Percentiles rank a stretch among this genome's conserved stretches.
Evolutionary conservation across 1,140 invertebrate species (phyloP).

Genomic region (Chionoecetes opilio): DNA sequence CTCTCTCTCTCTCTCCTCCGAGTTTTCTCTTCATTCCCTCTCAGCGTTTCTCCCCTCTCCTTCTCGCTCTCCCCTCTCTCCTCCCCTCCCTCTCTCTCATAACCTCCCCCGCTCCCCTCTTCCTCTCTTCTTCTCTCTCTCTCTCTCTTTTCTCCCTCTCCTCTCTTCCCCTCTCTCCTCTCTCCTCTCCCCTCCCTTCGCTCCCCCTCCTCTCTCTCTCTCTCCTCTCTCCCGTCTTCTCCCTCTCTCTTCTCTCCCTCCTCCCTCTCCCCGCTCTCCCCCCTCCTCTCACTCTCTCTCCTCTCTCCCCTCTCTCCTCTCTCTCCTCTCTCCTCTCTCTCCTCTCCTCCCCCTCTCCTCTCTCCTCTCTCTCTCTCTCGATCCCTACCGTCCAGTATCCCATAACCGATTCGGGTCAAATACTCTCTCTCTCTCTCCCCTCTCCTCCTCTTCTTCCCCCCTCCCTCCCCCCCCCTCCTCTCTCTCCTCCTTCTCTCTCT

Average conservation of each 20-base stretch:
- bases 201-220: neutral
- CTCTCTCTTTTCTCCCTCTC: neutral
- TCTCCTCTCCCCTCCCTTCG: neutral
- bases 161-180: no score
- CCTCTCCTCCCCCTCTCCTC: constrained; percentile 22
- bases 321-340: neutral
- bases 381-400: no score
- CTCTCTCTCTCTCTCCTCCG: neutral
- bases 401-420: no score
- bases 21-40: neutral
- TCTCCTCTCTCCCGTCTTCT: neutral
- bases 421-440: no score
- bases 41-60: neutral
- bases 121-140: no score
- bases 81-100: neutral
- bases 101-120: neutral
- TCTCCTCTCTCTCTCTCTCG: neutral
- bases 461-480: neutral
- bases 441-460: neutral
- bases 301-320: neutral
- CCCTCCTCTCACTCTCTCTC: neutral
- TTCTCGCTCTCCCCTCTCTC: neutral
- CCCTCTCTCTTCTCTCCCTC: neutral
- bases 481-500: no score
- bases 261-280: neutral